Evolutionary conservation across 2,888 invertebrate species (phyloP), one percentile per base, ranked within the genome.

Genomic region (Osmoderma eremita): DNA sequence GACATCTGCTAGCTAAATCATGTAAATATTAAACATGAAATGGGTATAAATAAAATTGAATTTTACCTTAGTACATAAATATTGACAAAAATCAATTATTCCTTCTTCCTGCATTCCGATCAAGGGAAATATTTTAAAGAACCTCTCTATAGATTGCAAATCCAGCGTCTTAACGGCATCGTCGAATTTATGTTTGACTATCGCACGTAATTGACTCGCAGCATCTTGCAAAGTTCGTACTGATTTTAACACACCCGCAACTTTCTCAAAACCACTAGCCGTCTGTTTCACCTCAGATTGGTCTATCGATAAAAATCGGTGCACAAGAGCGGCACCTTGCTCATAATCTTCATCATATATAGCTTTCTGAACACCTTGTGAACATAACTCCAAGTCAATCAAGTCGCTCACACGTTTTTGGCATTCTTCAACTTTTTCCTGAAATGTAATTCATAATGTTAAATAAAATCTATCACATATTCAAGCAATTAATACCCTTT

Each of bases 71-170:
- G 88, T 86, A 71, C 94, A 92, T 8, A 98, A 86, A 80, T 96
- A 97, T 50, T 88, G 88, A 30, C 95, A 93, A 78, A 97, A 95
- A 75, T 94, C 90, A 67, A 88, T 88, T 12, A 99, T 88, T 0
- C 98, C 98, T 75, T 94, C 93, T 42, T 92, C 89, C 69, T 97
- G 94, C 83, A 94, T 91, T 15, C 95, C 95, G 6, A 99, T 85
- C 68, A 98, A 85, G 0, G 99, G 98, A 83, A 98, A 99, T 77
- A 99, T 90, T 82, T 98, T 98, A 81, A 98, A 98, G 79, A 98
- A 94, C 64, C 98, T 85, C 80, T 98, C 97, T 15, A 98, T 93
- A 0, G 93, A 92, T 0, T 93, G 92, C 45, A 94, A 87, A 81
- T 98, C 97, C 75, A 94, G 93, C 58, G 88, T 89, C 65, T 89